Base-by-base conservation (phyloP, 2,888 invertebrate genomes). In the Morpho achilles region DNA sequence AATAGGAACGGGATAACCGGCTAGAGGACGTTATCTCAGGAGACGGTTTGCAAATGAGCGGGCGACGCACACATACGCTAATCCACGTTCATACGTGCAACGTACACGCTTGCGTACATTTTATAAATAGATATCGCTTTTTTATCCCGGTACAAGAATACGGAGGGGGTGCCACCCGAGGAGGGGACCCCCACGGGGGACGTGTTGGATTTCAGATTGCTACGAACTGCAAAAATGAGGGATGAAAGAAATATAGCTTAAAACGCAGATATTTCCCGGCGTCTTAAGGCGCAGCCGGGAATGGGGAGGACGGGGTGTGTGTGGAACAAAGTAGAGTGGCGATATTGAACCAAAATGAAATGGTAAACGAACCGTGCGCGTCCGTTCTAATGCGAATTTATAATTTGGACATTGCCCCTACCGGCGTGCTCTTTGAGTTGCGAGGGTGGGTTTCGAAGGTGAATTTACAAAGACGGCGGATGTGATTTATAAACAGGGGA, bases 181-280 rank as follows among this genome's bases (percentile, higher is more conserved):
- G 75, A 79, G 82, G 78, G 80, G 76, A 75, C 80, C 87, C 84
- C 86, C 77, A 84, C 84, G 86, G 88, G 89, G 87, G 91, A 87
- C 89, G 91, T 89, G 88, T 88, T 88, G 90, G 91, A 87, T 89
- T 90, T 88, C 90, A 91, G 91, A 91, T 91, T 91, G 91, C 91
- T 91, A 89, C 91, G 89, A 90, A 91, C 91, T 91, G 91, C 91
- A 91, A 91, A 91, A 91, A 91, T 91, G 91, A 91, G 91, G 91
- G 91, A 91, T 91, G 91, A 91, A 91, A 91, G 91, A 91, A 91
- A 91, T 91, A 91, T 91, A 91, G 91, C 91, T 91, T 91, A 91
- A 91, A 91, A 91, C 91, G 91, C 90, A 91, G 91, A 91, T 91
- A 90, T 89, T 90, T 89, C 87, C 87, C 87, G 89, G 85, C 89